These are phyloP conservation scores for Genyomyrus donnyi DNA, from an alignment of 2,113 vertebrate genomes.

Conservation along the genomic window DNA sequence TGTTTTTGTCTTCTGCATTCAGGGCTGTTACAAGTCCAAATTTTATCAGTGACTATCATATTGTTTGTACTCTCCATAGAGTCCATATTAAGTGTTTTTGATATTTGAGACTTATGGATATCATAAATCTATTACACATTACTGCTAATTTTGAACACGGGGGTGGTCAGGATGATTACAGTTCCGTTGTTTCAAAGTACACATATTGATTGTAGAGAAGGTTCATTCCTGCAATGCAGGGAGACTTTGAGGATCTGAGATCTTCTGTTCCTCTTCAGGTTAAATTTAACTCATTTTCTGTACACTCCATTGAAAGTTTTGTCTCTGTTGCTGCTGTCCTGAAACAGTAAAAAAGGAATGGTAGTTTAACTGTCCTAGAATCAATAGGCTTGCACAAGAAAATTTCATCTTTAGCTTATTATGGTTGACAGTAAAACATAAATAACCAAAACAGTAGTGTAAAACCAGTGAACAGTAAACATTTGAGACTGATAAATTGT, in stretches of 20 bases:
- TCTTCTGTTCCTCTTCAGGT: not conserved
- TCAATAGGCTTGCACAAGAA: not conserved
- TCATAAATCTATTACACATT: not conserved
- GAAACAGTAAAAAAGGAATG: slow-evolving; percentile 16
- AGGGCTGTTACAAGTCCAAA: not conserved
- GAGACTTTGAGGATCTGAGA: not conserved
- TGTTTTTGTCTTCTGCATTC: not conserved
- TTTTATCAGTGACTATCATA: not conserved
- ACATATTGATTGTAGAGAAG: not conserved
- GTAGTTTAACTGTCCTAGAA: not conserved
- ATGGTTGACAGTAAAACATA: not conserved
- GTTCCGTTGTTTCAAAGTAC: not conserved
- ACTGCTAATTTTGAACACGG: not conserved
- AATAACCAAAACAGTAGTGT: not conserved
- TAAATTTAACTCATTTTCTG: slow-evolving; percentile 55
- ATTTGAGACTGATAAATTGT: slow-evolving; percentile 30
- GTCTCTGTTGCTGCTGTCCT: slow-evolving; percentile 69
- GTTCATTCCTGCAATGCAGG: not conserved
- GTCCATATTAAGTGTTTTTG: not conserved
- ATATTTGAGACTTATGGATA: not conserved
- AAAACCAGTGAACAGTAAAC: slow-evolving; percentile 7
- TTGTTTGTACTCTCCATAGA: not conserved
- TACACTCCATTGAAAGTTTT: slow-evolving; percentile 71
- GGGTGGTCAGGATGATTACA: not conserved
- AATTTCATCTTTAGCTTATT: not conserved